Percentiles rank a stretch among this genome's conserved stretches.
These are phyloP conservation scores for Syngnathus floridae DNA, from an alignment of 2,113 vertebrate species.

Conservation along the genomic window DNA sequence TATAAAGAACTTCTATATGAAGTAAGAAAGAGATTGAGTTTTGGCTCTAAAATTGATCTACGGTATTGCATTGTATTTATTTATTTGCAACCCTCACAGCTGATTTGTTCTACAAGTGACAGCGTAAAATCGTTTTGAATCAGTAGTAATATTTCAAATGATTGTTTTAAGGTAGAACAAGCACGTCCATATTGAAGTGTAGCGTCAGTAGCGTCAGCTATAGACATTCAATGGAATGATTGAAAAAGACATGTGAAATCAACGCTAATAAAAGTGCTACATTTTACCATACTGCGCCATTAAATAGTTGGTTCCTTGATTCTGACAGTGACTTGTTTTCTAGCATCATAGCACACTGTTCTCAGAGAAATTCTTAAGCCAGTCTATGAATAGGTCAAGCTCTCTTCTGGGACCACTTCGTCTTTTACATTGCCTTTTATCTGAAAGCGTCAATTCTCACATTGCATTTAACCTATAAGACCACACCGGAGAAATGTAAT, in stretches of 20 bases:
- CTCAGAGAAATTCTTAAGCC: conserved; percentile 34
- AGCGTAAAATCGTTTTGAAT: too few relatives aligned
- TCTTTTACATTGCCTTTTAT: conserved; percentile 37
- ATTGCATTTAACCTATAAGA: not conserved
- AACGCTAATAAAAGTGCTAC: not conserved
- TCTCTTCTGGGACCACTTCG: conserved; percentile 35
- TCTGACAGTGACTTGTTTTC: conserved; percentile 16
- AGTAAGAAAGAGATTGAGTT: too few relatives aligned
- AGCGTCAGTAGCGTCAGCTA: not conserved
- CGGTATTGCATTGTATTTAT: too few relatives aligned
- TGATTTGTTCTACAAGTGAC: too few relatives aligned
- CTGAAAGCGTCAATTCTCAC: conserved; percentile 2
- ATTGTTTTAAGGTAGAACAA: too few relatives aligned
- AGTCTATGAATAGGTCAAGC: conserved; percentile 53
- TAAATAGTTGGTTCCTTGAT: conserved; percentile 18
- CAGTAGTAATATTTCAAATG: too few relatives aligned
- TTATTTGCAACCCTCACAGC: too few relatives aligned
- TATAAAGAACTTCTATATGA: too few relatives aligned
- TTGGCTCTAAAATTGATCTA: too few relatives aligned
- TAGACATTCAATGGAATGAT: not conserved
- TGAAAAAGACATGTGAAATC: not conserved
- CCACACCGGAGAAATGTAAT: not conserved
- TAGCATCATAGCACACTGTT: conserved; percentile 12
- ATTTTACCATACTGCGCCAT: not conserved
- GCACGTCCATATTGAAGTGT: too few relatives aligned